Evolutionary conservation across 2,797 vertebrate genomes (phyloP), one percentile per base, ranked within the genome.

Genomic region (Helarctos malayanus): DNA sequence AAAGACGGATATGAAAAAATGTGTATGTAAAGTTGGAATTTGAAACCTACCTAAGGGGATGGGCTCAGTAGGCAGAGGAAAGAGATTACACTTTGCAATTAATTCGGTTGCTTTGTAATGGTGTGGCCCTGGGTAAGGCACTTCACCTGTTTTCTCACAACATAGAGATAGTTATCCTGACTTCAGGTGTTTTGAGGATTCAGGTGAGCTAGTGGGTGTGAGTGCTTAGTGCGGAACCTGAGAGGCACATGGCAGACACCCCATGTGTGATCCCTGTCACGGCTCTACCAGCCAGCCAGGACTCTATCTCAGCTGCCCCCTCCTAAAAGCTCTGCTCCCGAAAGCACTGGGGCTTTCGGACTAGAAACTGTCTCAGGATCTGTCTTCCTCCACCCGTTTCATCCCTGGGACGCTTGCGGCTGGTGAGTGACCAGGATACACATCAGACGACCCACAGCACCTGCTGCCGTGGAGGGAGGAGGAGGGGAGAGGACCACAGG

Each of bases 261-360:
- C 41, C 4, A 1, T 9, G 19, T 1, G 9, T 2, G 23, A 10
- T 4, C 45, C 57, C 47, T 18, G 0, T 6, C 65, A 23, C 7
- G 81, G 56, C 59, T 38, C 32, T 14, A 7, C 9, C 38, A 18
- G 79, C 13, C 56, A 18, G 23, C 56, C 35, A 21, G 75, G 54
- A 83, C 7, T 41, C 57, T 15, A 23, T n/a, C 49, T 76, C 52
- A 27, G 45, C 52, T n/a, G 29, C 16, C 45, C 21, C 87, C 63
- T 47, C 78, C 6, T 12, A 35, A 81, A 35, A 41, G 59, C 81
- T 61, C 57, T 3, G 54, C 35, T 27, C 32, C 81, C 6, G 7
- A 29, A 56, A 59, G 49, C 12, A 8, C 12, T 41, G 35, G 16
- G 18, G 56, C 18, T 95, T 76, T 83, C 49, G 16, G n/a, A 69